Base-by-base conservation (phyloP, 2,888 invertebrate genomes). In the Caenorhabditis auriculariae region DNA sequence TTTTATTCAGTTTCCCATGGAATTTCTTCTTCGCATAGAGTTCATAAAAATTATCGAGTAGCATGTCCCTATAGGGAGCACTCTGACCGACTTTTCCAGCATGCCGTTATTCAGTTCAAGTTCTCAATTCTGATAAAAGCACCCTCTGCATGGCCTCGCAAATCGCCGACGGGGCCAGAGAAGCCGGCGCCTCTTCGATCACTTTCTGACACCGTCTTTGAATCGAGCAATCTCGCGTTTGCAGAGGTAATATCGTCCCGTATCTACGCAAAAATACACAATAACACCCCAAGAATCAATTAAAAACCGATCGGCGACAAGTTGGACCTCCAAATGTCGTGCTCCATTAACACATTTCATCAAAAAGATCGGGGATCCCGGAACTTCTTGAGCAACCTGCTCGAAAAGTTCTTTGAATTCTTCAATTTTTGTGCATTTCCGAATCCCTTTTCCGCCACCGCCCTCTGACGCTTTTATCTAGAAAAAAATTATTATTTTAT, bases 391-490 rank as follows among this genome's bases (percentile, higher is more conserved):
- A 39, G 62, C 42, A 23, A 87, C 87, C 87, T 94, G 94, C 84
- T 93, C 87, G 83, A 93, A 98, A 65, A 91, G 87, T 55, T 88
- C 88, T 3, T 89, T 88, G 82, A 98, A 92, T 77, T 96, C 94
- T 71, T 93, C 93, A 0, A 89, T 86, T 60, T 87, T 88, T 74
- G 92, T 91, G n/a, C 91, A 93, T 82, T 94, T 94, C 57, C 98
- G 87, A 78, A 98, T 98, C 54, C 98, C 98, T 83, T 98, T 98
- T 2, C 98, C 98, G 29, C 98, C 98, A 37, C 98, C 98, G 49
- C 98, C 98, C 85, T 98, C 96, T 0, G 93, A 93, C 0, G 98
- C 98, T 83, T 98, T 98, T 70, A 98, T 93, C 96, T 47, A n/a
- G n/a, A 21, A 24, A n/a, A 5, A 19, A 4, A 41, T n/a, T 9